Evolutionary conservation across 2,113 vertebrate genomes (phyloP), one percentile per base, ranked within the genome.

Genomic region (Fukomys damarensis): DNA sequence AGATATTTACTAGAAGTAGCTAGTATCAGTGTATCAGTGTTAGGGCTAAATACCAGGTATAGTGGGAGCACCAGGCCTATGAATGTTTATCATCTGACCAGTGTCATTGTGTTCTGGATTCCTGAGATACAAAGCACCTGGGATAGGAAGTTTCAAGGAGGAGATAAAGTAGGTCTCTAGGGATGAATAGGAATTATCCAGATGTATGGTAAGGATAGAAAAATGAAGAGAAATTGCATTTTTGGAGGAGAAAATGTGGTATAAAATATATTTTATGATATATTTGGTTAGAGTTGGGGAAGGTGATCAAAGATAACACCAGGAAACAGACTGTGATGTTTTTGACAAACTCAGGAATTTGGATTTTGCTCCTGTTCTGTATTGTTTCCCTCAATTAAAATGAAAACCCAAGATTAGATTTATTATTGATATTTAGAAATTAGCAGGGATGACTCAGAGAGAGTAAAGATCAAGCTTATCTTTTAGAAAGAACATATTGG

Each of bases 71-170:
- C 26, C 52, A 66, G 32, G 41, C n/a, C 52, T 49, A 61, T 9
- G 56, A 22, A 68, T 72, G 20, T 14, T 91, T 66, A 85, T 17
- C 77, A 54, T 79, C 56, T 89, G 77, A n/a, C 9, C 82, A 43
- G 46, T 30, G 22, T 81, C 19, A 56, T 84, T 84, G 24, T 20
- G 35, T 91, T 66, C 66, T 61, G 54, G 43, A 80, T 61, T 86
- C 17, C 72, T 38, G 32, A 38, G 54, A 35, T 35, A 61, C 24
- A 43, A 20, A 65, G 32, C 7, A 13, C 66, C 66, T 76, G n/a
- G n/a, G 70, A 93, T 70, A 85, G n/a, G 84, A 38, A n/a, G 0
- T 79, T 89, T 90, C 61, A n/a, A 89, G 80, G 52, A 93, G 28
- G 41, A 89, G 35, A 26, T 83, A 59, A 84, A 68, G 22, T 68